Evolutionary conservation across 2,113 vertebrate genomes (phyloP), one percentile per base, ranked within the genome.

Genomic region (Azemiops feae): DNA sequence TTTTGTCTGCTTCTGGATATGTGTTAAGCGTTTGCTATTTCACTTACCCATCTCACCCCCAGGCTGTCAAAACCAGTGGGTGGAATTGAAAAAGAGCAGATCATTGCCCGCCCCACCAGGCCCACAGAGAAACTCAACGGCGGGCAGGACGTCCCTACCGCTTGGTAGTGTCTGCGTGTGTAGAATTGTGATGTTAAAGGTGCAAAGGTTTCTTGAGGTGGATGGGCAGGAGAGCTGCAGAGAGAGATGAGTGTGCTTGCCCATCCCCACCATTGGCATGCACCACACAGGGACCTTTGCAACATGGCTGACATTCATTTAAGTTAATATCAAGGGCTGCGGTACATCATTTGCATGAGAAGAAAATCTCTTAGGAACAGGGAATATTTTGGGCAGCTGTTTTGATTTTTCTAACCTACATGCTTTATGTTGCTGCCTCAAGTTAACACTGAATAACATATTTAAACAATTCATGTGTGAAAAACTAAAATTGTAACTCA

Each of bases 361-460:
- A 93, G 58, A 94, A 95, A 94, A 94, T 8, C 85, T 64, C 92
- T 91, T 93, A 94, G 94, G 50, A 85, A 53, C 47, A 53, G 45
- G 60, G 86, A 93, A 60, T 93, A 93, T 87, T n/a, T 57, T 64
- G 86, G 81, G 88, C 11, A 34, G 91, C 91, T 92, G 95, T 91
- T 95, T 93, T 92, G 93, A 91, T 90, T 95, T 95, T 92, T 97
- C 85, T 96, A 96, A 95, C 94, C 94, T 94, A 92, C 90, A 18
- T 94, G 96, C 95, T 92, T 96, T 94, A 94, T 94, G 95, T 96
- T 96, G 96, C 90, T 96, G 96, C 96, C 96, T 96, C 92, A 92
- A 96, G 95, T 96, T 92, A 95, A 89, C 96, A 94, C 90, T 96
- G 96, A 95, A 96, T 96, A 96, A 96, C 95, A 94, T 96, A 96